These are phyloP conservation scores for Spinus pinus DNA, from an alignment of 2,797 vertebrate species.

Conservation along the genomic window DNA sequence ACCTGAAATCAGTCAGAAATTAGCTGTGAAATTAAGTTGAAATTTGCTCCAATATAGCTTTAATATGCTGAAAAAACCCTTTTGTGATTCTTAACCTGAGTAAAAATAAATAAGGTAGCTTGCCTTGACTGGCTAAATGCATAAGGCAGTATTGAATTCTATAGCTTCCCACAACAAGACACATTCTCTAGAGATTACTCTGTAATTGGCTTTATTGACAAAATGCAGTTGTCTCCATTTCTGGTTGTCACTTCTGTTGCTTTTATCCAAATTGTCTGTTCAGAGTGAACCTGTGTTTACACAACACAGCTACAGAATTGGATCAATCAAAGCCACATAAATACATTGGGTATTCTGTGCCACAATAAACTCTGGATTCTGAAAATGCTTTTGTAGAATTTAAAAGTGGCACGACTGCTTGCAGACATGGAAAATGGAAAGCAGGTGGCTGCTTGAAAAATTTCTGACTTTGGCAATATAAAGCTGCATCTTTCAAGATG, in stretches of 20 bases:
- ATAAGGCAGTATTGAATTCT: background rate
- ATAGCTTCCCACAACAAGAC: background rate
- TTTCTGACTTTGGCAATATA: background rate
- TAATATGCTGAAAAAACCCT: background rate
- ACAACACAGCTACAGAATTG: background rate
- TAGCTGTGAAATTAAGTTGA: background rate
- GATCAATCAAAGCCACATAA: background rate
- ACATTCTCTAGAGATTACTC: background rate
- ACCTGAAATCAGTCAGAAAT: background rate
- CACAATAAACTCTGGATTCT: background rate
- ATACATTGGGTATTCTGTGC: background rate
- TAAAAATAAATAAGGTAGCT: background rate
- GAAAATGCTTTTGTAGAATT: background rate
- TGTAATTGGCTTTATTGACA: background rate
- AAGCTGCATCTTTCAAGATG: background rate
- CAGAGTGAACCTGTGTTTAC: background rate
- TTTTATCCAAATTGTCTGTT: background rate
- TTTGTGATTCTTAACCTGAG: background rate
- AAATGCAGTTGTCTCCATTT: background rate
- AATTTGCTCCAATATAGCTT: background rate
- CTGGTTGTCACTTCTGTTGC: background rate
- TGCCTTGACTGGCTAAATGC: background rate
- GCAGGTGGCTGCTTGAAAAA: background rate
- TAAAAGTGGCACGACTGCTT: background rate
- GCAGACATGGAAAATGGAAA: background rate